Conservation (phyloP, 2,113 vertebrate genomes). For the Apodemus sylvaticus region DNA sequence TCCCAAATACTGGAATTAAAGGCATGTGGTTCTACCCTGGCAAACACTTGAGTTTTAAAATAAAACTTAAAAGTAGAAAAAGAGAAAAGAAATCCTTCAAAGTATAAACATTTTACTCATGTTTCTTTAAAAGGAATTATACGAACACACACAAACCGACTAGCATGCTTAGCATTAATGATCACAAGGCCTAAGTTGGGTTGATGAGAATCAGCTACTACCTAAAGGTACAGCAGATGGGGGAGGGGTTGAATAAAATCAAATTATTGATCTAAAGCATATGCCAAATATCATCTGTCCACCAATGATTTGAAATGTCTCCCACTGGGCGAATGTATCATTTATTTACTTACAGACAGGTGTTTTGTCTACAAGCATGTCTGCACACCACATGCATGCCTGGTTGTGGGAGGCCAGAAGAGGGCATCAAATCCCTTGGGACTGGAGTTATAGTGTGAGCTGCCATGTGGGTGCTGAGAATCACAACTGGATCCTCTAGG, state of each 20-base stretch:
- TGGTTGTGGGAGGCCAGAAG: background rate
- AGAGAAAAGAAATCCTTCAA: background rate
- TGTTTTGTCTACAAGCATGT: background rate
- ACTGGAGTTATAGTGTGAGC: background rate
- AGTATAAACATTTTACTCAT: background rate
- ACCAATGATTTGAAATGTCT: background rate
- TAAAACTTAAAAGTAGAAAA: background rate
- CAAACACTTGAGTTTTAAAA: constrained; percentile 43
- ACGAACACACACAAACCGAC: background rate
- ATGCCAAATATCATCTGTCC: background rate
- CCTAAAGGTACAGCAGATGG: background rate
- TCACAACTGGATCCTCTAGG: background rate
- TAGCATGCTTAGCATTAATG: background rate
- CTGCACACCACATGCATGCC: background rate
- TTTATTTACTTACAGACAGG: background rate
- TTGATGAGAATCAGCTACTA: background rate
- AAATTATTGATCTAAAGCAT: background rate
- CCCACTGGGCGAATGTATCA: background rate
- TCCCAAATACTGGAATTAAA: background rate
- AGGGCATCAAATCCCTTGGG: too few relatives aligned
- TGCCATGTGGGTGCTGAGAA: background rate
- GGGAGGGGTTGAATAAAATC: background rate
- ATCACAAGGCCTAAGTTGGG: background rate
- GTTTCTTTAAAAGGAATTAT: constrained; percentile 20
- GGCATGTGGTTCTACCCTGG: background rate